Percentiles rank a stretch among this genome's conserved stretches.
Conservation (phyloP, 2,797 vertebrate genomes). For the Pipistrellus pipistrellus region DNA sequence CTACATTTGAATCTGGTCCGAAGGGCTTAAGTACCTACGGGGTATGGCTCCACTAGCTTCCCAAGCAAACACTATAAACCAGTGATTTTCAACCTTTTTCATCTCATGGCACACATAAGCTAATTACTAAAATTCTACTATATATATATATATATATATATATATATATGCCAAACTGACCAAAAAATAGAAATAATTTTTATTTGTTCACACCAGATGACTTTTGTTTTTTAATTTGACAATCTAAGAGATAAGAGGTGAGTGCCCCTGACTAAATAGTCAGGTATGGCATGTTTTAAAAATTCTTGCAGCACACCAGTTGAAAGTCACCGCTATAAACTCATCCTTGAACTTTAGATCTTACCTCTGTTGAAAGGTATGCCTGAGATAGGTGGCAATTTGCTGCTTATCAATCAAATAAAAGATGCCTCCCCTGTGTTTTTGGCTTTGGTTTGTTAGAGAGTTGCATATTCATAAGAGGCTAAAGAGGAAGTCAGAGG, state of each 20-base stretch:
- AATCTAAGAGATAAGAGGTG: background rate
- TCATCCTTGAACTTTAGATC: background rate
- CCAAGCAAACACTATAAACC: background rate
- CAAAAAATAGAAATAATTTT: too few relatives aligned
- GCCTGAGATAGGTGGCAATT: background rate
- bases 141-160: background rate
- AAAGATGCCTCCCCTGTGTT: background rate
- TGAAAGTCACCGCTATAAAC: background rate
- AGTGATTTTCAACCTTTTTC: background rate
- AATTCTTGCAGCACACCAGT: background rate
- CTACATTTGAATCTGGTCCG: background rate
- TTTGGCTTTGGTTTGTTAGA: slow-evolving; percentile 3
- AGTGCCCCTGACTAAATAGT: background rate
- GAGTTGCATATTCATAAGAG: background rate
- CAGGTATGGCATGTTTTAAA: background rate
- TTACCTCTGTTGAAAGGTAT: slow-evolving; percentile 24
- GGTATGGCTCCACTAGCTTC: background rate
- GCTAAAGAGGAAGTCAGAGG: background rate
- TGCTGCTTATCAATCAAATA: background rate
- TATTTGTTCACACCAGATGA: background rate
- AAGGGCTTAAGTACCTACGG: background rate
- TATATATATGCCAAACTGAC: too few relatives aligned
- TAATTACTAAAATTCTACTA: background rate
- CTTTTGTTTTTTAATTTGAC: background rate
- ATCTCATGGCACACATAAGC: background rate